Evolutionary conservation across 2,113 vertebrate species (phyloP).

Genomic region (Xenopus tropicalis): DNA sequence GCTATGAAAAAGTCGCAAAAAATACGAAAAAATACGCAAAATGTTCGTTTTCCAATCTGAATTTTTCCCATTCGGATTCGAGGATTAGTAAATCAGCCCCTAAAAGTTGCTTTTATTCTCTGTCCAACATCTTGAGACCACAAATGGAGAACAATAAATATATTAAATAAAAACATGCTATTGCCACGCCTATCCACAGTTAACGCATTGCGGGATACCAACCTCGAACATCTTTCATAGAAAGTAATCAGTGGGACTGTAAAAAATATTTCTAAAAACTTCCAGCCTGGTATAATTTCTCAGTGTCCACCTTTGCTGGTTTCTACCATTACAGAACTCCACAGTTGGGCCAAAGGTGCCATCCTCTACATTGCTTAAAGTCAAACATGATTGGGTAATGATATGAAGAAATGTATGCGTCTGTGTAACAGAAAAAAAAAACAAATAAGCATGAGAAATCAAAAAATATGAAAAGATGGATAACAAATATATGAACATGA

Average conservation of each 20-base stretch:
- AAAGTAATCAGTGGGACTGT: conserved; percentile 84
- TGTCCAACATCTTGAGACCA: too few species aligned
- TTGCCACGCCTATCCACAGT: background rate
- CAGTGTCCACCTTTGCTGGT: conserved; percentile 77
- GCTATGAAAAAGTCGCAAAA: too few species aligned
- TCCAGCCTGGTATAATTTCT: conserved; percentile 78
- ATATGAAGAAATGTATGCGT: conserved; percentile 84
- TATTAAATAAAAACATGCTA: background rate
- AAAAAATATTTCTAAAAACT: conserved; percentile 82
- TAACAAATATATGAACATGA: background rate
- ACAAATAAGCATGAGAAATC: conserved; percentile 29
- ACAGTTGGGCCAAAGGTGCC: conserved; percentile 76
- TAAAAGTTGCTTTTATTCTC: too few species aligned
- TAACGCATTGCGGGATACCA: conserved; percentile 45
- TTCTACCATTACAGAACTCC: conserved; percentile 78
- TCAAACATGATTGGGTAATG: conserved; percentile 91
- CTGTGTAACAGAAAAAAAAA: conserved; percentile 66
- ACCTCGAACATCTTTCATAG: conserved; percentile 64
- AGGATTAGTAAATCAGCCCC: too few species aligned
- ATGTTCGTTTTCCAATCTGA: too few species aligned
- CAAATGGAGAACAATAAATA: too few species aligned
- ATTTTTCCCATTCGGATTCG: too few species aligned
- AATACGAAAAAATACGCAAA: too few species aligned
- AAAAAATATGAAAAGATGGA: background rate
- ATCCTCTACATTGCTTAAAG: conserved; percentile 76